These are phyloP conservation scores for Chrysolina americana DNA, from an alignment of 2,888 invertebrate genomes.

Conservation along the genomic window DNA sequence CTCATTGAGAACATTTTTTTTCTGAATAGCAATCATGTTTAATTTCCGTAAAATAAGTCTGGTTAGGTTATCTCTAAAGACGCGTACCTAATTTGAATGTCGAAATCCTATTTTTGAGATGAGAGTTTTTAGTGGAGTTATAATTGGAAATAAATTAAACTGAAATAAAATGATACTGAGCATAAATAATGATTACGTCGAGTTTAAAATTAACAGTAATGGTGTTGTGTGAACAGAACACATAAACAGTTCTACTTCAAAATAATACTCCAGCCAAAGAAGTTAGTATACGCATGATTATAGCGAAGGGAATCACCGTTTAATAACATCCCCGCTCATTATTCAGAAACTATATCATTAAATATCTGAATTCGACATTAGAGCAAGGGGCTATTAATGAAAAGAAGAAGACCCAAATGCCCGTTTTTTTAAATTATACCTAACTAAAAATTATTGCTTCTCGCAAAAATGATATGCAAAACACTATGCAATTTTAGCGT, in stretches of 20 bases:
- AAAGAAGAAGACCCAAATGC: constrained; percentile 62
- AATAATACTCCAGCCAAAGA: constrained; percentile 38
- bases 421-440: constrained; percentile 68
- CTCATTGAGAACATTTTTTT: constrained; percentile 51
- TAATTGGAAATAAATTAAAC: constrained; percentile 50
- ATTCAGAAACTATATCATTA: constrained; percentile 61
- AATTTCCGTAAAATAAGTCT: constrained; percentile 53
- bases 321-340: constrained; percentile 60
- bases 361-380: constrained; percentile 61
- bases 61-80: constrained; percentile 52
- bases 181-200: constrained; percentile 42
- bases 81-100: constrained; percentile 54
- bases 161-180: constrained; percentile 43
- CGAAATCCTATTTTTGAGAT: constrained; percentile 49
- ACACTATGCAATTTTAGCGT: constrained; percentile 68
- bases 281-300: constrained; percentile 52
- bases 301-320: constrained; percentile 58
- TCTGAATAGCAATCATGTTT: constrained; percentile 44
- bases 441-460: constrained; percentile 67
- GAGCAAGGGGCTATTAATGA: constrained; percentile 59
- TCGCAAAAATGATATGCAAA: constrained; percentile 69
- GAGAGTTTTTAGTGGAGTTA: constrained; percentile 37
- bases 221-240: constrained; percentile 40
- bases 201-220: constrained; percentile 25
- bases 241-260: constrained; percentile 37